phyloP scores from a whole-genome alignment of 92 coral and sea anemone species.

The Meandrina meandrites region DNA sequence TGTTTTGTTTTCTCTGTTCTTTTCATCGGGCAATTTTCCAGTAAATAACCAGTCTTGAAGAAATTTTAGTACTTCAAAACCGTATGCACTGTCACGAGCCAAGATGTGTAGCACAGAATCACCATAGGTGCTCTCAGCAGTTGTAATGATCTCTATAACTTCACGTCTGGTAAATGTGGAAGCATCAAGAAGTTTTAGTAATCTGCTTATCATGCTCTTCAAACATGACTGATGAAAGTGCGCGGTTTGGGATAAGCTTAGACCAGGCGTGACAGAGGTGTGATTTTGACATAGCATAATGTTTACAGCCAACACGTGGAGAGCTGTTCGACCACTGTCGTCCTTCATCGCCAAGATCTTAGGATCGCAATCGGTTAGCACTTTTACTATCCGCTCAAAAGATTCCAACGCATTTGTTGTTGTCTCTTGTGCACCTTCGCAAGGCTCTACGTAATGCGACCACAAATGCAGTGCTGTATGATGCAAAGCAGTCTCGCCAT shows the following conservation, averaged over 20 bases:
- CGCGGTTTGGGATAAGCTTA: background rate
- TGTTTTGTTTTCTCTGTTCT: slow-evolving; percentile 5
- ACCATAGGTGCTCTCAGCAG: slow-evolving; percentile 14
- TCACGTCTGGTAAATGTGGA: slow-evolving; percentile 10
- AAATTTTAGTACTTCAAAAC: background rate
- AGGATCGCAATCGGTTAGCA: slow-evolving; percentile 3
- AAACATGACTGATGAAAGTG: background rate
- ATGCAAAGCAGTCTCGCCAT: slow-evolving; percentile 33
- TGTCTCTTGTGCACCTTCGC: background rate
- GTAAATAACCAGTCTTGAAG: background rate
- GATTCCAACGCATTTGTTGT: background rate
- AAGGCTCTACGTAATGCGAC: background rate
- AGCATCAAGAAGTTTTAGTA: background rate
- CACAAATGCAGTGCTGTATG: slow-evolving; percentile 1
- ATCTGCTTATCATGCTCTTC: background rate
- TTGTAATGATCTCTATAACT: slow-evolving; percentile 10
- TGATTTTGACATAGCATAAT: background rate
- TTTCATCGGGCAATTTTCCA: slow-evolving; percentile 3
- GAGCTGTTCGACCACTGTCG: background rate
- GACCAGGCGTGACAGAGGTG: background rate
- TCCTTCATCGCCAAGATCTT: slow-evolving; percentile 5
- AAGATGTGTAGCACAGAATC: slow-evolving; percentile 17
- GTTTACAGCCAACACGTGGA: background rate
- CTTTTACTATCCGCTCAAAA: background rate
- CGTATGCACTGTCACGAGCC: background rate